A percentile compares a stretch with the other conserved stretches of the same genome.
phyloP scores from a whole-genome alignment of 2,888 invertebrate species.

The Oxystoma pomonae region DNA sequence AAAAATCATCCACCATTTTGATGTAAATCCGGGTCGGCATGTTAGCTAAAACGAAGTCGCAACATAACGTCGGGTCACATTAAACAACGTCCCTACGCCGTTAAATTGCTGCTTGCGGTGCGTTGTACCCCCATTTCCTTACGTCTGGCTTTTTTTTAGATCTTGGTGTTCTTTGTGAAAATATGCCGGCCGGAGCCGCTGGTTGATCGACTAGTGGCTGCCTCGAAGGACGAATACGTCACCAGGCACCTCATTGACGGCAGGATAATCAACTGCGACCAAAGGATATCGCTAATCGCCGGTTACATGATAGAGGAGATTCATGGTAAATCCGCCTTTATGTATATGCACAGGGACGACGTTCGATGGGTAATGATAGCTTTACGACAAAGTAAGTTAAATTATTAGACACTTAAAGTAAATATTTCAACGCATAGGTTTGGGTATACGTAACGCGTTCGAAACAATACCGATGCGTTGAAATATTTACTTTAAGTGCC shows the following conservation, averaged over 20 bases:
- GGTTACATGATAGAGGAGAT: slow-evolving; percentile 90
- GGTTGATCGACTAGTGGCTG: slow-evolving; percentile 61
- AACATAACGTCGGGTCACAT: too few relatives aligned
- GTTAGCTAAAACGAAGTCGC: too few relatives aligned
- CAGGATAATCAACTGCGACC: slow-evolving; percentile 84
- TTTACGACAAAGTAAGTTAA: slow-evolving; percentile 70
- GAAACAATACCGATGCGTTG: too few relatives aligned
- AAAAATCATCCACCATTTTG: too few relatives aligned
- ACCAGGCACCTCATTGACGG: slow-evolving; percentile 88
- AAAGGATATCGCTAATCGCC: slow-evolving; percentile 82
- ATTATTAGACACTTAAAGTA: slow-evolving; percentile 5
- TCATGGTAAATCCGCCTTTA: slow-evolving; percentile 81
- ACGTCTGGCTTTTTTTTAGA: slow-evolving; percentile 37
- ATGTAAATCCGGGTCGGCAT: too few relatives aligned
- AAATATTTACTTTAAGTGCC: too few relatives aligned
- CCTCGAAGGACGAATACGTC: slow-evolving; percentile 79
- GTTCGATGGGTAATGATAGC: slow-evolving; percentile 86
- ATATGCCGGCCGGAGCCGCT: slow-evolving; percentile 67
- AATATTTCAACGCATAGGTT: too few relatives aligned
- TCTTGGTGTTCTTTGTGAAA: slow-evolving; percentile 71
- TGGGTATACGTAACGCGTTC: too few relatives aligned
- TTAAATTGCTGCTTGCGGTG: too few relatives aligned
- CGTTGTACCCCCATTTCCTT: not conserved
- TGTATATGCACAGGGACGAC: slow-evolving; percentile 87
- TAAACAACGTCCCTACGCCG: too few relatives aligned